Evolutionary conservation across 2,113 vertebrate genomes (phyloP), one percentile per base, ranked within the genome.

Genomic region (Butorides virescens): DNA sequence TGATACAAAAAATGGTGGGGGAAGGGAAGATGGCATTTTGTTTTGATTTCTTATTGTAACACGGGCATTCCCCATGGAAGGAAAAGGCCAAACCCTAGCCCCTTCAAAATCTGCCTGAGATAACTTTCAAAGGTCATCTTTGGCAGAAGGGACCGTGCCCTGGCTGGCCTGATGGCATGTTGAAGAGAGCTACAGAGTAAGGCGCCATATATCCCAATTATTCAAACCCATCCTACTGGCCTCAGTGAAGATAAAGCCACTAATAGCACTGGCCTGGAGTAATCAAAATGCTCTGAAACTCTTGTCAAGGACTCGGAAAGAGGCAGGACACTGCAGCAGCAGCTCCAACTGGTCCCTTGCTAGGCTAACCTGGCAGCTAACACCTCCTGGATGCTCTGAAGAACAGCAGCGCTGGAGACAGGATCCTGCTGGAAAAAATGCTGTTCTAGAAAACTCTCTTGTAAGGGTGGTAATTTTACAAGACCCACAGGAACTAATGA

Each of bases 1-100:
- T 47, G 55, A 63, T 47, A 58, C 22, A 86, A 63, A 92, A 80
- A 68, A 39, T 14, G 42, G 72, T 26, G 49, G 52, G 46, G 39
- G 56, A 42, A 65, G 42, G 44, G 75, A 93, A 82, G 17, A 26
- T 4, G 27, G 62, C 14, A n/a, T 73, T 78, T 91, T 93, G n/a
- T 55, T 91, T 67, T 63, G 52, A 74, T 93, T 94, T 58, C 67
- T 84, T 81, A 83, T 80, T 82, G 86, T 53, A 93, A 90, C 56
- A 56, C 20, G 1, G 2, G 29, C 0, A 0, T 67, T 92, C 15
- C 22, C 15, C 7, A 21, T 27, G 34, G n/a, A 62, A 93, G 75
- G 36, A 78, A 88, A 85, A 88, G n/a, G n/a, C n/a, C 5, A 10
- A 90, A 82, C 55, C 42, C 23, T 34, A 61, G 37, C 23, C 36